Percentiles rank a stretch among this genome's conserved stretches.
phyloP scores from a whole-genome alignment of 2,797 vertebrate genomes.

The Arctocebus calabarensis region DNA sequence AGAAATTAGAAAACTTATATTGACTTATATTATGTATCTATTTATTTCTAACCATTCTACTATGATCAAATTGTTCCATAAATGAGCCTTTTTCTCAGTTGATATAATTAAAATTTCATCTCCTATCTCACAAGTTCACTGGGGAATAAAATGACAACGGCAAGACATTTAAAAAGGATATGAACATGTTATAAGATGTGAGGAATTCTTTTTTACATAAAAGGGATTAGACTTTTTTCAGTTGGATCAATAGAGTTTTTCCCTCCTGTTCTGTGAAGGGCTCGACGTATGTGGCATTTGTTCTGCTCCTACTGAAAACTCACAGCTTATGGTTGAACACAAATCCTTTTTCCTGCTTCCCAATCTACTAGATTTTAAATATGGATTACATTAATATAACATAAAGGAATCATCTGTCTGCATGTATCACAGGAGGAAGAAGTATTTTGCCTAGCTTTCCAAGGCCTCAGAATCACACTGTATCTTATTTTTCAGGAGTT shows the following conservation, averaged over 20 bases:
- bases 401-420: background rate
- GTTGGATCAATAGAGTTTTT: background rate
- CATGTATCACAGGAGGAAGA: background rate
- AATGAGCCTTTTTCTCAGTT: background rate
- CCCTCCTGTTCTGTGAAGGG: background rate
- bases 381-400: background rate
- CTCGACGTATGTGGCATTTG: background rate
- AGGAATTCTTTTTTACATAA: background rate
- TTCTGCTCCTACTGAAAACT: background rate
- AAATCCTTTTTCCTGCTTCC: background rate
- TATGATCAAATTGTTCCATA: constrained; percentile 15
- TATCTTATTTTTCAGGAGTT: background rate
- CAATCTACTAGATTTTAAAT: background rate
- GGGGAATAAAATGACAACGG: background rate
- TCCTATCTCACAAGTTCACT: background rate
- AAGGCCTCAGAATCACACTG: background rate
- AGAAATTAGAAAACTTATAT: background rate
- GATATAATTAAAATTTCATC: background rate
- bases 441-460: background rate
- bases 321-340: background rate
- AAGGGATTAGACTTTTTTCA: background rate
- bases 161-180: background rate
- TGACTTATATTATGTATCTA: background rate
- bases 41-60: background rate
- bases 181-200: background rate